A percentile compares a stretch with the other conserved stretches of the same genome.
Evolutionary conservation across 2,888 invertebrate genomes (phyloP).

Genomic region (Drosophila longiperda): DNA sequence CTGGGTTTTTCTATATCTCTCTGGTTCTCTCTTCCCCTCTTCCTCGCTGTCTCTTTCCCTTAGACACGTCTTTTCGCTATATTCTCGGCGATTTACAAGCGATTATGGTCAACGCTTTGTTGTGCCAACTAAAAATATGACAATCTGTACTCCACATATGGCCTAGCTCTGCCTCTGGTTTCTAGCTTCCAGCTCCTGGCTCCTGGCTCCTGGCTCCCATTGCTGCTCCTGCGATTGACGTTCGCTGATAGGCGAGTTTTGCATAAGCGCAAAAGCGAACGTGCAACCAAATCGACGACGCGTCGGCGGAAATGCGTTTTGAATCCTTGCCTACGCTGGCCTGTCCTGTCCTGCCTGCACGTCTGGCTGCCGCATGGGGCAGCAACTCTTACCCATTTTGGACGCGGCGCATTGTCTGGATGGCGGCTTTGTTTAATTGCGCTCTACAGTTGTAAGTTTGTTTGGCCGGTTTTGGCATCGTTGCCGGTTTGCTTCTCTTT

Average conservation of each 20-base stretch:
- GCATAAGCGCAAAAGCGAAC: constrained; percentile 69
- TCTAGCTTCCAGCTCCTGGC: not conserved
- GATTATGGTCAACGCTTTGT: constrained; percentile 69
- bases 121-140: constrained; percentile 72
- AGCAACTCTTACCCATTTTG: constrained; percentile 48
- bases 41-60: not conserved
- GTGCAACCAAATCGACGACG: constrained; percentile 22
- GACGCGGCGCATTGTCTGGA: constrained; percentile 56
- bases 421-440: constrained; percentile 77
- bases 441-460: constrained; percentile 55
- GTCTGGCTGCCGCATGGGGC: constrained; percentile 47
- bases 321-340: constrained; percentile 56
- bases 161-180: constrained; percentile 12
- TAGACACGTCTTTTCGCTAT: not conserved
- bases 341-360: not conserved
- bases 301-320: constrained; percentile 76
- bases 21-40: not conserved
- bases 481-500: constrained; percentile 41
- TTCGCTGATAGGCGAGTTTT: constrained; percentile 63
- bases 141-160: constrained; percentile 67
- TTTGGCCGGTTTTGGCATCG: constrained; percentile 8
- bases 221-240: constrained; percentile 53
- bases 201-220: constrained; percentile 1
- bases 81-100: constrained; percentile 52
- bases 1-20: not conserved